A percentile compares a stretch with the other conserved stretches of the same genome.
Conservation (phyloP, 1,140 invertebrate species). For the Philopotamus ludificatus region DNA sequence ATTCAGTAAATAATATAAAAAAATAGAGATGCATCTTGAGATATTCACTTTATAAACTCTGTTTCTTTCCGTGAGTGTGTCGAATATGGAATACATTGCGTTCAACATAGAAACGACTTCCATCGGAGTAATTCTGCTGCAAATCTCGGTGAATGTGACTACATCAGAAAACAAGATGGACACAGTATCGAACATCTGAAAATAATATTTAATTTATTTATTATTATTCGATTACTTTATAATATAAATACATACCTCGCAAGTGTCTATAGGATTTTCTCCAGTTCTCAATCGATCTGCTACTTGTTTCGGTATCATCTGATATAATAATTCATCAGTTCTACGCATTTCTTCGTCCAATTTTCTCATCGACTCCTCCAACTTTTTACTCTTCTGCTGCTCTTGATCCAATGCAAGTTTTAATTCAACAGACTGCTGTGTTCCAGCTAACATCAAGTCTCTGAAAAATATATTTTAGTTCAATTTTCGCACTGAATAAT, state of each 20-base stretch:
- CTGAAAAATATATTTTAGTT: constrained; percentile 53
- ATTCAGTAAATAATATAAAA: neutral
- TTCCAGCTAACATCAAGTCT: constrained; percentile 94
- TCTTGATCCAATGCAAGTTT: constrained; percentile 95
- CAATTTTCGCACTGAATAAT: no score
- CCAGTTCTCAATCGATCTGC: constrained; percentile 89
- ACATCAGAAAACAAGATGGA: constrained; percentile 96
- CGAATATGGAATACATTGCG: constrained; percentile 92
- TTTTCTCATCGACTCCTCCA: constrained; percentile 95
- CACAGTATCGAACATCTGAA: constrained; percentile 90
- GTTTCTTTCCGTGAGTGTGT: constrained; percentile 88
- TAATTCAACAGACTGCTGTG: constrained; percentile 94
- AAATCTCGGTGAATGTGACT: constrained; percentile 95
- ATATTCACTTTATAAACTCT: constrained; percentile 85
- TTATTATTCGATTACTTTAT: neutral
- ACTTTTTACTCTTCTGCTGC: constrained; percentile 92
- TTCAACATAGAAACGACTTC: constrained; percentile 97
- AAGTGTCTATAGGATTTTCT: constrained; percentile 91
- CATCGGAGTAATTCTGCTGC: constrained; percentile 91
- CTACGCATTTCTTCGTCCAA: constrained; percentile 93
- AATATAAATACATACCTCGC: constrained; percentile 71
- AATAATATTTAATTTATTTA: constrained; percentile 28
- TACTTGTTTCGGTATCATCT: constrained; percentile 98
- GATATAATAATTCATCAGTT: constrained; percentile 93
- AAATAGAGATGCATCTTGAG: neutral